phyloP scores from a whole-genome alignment of 2,113 vertebrate species.

The Nestor notabilis region DNA sequence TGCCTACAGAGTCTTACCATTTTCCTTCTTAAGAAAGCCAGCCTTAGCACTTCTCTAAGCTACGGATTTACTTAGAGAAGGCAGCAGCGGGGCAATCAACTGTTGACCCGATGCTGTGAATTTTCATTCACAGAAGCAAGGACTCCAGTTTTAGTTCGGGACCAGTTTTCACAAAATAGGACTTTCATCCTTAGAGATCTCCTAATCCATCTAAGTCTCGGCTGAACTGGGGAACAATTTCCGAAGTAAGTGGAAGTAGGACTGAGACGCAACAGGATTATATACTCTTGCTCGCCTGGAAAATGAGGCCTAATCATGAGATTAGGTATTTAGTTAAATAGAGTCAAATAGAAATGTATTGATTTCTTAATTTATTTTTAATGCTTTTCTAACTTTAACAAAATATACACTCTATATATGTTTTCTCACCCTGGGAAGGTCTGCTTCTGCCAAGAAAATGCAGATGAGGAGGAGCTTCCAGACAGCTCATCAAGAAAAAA shows the following conservation, averaged over 20 bases:
- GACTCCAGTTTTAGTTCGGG: background rate
- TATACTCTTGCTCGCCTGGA: background rate
- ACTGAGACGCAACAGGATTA: background rate
- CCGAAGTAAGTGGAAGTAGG: background rate
- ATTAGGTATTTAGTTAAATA: background rate
- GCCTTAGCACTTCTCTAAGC: background rate
- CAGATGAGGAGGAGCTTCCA: background rate
- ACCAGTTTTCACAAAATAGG: background rate
- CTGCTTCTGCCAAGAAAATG: background rate
- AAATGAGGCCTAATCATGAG: background rate
- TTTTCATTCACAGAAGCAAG: background rate
- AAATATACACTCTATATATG: background rate
- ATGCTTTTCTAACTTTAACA: background rate
- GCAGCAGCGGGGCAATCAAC: background rate
- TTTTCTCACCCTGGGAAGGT: background rate
- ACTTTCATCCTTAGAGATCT: background rate
- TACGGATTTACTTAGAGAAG: background rate
- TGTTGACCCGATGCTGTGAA: background rate
- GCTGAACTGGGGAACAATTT: background rate
- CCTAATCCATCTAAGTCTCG: background rate
- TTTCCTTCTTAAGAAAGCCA: background rate
- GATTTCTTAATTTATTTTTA: background rate
- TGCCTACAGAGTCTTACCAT: background rate
- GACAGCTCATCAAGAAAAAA: background rate
- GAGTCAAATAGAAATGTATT: background rate